Evolutionary conservation across 2,797 vertebrate genomes (phyloP).

Genomic region (Trichosurus vulpecula): DNA sequence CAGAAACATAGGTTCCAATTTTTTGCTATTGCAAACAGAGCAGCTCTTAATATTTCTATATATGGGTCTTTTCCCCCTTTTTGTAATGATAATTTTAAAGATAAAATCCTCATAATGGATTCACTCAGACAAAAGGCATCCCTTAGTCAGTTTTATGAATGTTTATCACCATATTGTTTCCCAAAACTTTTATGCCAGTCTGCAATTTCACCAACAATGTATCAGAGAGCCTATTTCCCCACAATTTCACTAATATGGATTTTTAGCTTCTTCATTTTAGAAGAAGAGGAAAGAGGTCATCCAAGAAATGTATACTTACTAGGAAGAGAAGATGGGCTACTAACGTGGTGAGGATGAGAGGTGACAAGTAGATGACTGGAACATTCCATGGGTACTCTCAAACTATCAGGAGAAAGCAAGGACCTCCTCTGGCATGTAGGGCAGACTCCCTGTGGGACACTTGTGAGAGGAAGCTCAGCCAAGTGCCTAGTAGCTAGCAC

Average conservation of each 20-base stretch:
- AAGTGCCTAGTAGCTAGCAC: background rate
- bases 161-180: background rate
- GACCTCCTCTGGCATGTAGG: background rate
- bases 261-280: background rate
- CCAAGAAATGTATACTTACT: background rate
- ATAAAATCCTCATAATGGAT: background rate
- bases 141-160: background rate
- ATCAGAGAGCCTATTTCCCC: background rate
- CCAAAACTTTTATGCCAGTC: background rate
- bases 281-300: background rate
- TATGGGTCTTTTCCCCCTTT: background rate
- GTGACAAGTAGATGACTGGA: background rate
- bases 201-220: background rate
- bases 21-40: background rate
- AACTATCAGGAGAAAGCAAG: background rate
- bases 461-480: background rate
- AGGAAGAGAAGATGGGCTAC: background rate
- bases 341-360: background rate
- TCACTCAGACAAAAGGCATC: background rate
- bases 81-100: no score
- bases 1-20: background rate
- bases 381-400: background rate
- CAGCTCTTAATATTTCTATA: background rate
- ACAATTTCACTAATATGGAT: background rate
- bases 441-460: background rate